phyloP scores from a whole-genome alignment of 2,797 vertebrate species.

The Phrynocephalus forsythii region DNA sequence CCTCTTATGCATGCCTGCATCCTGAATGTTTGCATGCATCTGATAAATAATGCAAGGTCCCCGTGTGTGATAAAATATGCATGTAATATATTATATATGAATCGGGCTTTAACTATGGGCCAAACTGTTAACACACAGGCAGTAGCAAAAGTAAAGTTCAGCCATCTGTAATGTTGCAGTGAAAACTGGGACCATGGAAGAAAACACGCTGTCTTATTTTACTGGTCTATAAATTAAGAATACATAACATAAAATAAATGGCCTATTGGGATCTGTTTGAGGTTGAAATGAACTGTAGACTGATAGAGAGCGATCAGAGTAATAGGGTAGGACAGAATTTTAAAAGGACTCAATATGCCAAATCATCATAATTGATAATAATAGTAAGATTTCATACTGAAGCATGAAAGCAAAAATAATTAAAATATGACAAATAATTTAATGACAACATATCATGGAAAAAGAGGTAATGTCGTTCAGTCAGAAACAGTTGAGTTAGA shows the following conservation, averaged over 20 bases:
- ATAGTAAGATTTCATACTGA: not conserved
- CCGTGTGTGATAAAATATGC: conserved; percentile 66
- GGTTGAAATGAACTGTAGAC: not conserved
- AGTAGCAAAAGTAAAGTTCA: conserved; percentile 18
- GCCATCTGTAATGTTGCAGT: not conserved
- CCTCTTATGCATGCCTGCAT: conserved; percentile 60
- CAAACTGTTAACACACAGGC: conserved; percentile 58
- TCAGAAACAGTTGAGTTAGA: not conserved
- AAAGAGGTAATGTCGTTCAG: not conserved
- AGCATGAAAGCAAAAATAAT: not conserved
- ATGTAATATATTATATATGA: conserved; percentile 73
- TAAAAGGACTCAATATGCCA: no score
- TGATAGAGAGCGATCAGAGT: not conserved
- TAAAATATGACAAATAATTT: not conserved
- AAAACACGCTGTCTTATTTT: conserved; percentile 1
- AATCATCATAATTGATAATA: no score
- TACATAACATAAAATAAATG: not conserved
- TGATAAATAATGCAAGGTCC: conserved; percentile 70
- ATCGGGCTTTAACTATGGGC: conserved; percentile 53
- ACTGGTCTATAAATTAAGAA: conserved; percentile 17
- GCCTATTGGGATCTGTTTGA: not conserved
- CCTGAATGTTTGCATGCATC: conserved; percentile 54
- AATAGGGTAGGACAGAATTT: not conserved
- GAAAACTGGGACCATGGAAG: not conserved
- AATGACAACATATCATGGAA: not conserved